Evolutionary conservation across 2,888 invertebrate species (phyloP).

Genomic region (Eupithecia centaureata): DNA sequence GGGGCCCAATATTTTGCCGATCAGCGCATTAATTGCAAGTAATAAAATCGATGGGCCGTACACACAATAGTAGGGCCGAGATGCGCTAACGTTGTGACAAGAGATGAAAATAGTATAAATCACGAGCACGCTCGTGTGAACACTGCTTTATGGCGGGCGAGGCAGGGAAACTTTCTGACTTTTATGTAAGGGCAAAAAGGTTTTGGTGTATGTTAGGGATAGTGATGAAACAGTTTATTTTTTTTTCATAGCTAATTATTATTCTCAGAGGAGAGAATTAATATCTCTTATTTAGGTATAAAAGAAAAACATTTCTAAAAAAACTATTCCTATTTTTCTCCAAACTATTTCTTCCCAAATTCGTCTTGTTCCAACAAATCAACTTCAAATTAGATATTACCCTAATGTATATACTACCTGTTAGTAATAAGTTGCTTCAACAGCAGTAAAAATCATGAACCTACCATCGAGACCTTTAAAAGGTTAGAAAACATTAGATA

Average conservation of each 20-base stretch:
- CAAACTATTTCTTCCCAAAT: too few relatives aligned
- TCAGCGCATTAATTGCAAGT: conserved; percentile 70
- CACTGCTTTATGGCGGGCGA: conserved; percentile 47
- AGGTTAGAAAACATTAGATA: neutral
- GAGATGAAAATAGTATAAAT: conserved; percentile 68
- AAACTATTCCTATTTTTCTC: too few relatives aligned
- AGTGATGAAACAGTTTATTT: neutral
- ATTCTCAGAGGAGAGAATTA: too few relatives aligned
- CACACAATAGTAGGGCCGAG: conserved; percentile 60
- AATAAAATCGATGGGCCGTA: conserved; percentile 73
- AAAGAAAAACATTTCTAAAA: too few relatives aligned
- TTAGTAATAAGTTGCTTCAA: neutral
- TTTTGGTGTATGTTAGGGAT: neutral
- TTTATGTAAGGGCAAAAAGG: neutral
- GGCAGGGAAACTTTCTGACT: conserved; percentile 20
- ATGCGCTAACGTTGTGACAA: conserved; percentile 67
- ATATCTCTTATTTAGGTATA: too few relatives aligned
- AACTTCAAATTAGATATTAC: too few relatives aligned
- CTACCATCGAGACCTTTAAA: neutral
- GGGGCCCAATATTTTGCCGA: conserved; percentile 66
- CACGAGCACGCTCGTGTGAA: conserved; percentile 70
- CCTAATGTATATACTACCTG: too few relatives aligned
- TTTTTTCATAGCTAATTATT: too few relatives aligned
- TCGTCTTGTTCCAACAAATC: too few relatives aligned
- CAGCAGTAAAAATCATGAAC: neutral